Percentiles rank a stretch among this genome's conserved stretches.
Evolutionary conservation across 2,113 vertebrate species (phyloP).

Genomic region (Hippoglossus stenolepis): DNA sequence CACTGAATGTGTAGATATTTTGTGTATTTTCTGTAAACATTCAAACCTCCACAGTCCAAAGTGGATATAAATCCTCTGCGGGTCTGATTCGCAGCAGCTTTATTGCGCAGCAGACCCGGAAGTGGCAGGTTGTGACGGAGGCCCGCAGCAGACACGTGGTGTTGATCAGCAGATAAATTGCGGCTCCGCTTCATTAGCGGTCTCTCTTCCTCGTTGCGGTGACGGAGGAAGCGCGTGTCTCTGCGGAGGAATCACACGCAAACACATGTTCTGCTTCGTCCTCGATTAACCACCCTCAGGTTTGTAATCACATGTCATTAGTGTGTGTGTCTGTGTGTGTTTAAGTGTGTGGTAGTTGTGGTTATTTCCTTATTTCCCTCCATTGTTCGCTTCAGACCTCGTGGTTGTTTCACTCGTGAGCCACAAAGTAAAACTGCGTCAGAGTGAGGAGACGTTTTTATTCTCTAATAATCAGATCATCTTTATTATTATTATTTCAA

Average conservation of each 20-base stretch:
- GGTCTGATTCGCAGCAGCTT: not conserved
- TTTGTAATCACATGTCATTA: not conserved
- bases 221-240: fast-evolving
- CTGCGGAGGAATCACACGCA: fast-evolving
- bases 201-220: slow-evolving; percentile 29
- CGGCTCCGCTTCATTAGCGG: not conserved
- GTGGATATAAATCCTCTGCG: too few relatives aligned
- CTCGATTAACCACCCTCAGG: not conserved
- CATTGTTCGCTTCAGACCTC: not conserved
- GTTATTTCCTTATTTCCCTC: not conserved
- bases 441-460: not conserved
- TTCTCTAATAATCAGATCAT: not conserved
- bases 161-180: slow-evolving; percentile 72
- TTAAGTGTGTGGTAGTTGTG: not conserved
- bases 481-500: not conserved
- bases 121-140: not conserved
- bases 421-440: not conserved
- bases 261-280: not conserved
- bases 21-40: too few relatives aligned
- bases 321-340: not conserved
- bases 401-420: not conserved
- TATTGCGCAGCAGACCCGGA: slow-evolving; percentile 26
- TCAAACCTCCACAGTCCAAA: too few relatives aligned
- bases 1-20: too few relatives aligned
- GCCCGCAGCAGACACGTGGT: slow-evolving; percentile 74